Percentiles rank a stretch among this genome's conserved stretches.
Conservation (phyloP, 2,888 invertebrate species). For the Eupeodes luniger region DNA sequence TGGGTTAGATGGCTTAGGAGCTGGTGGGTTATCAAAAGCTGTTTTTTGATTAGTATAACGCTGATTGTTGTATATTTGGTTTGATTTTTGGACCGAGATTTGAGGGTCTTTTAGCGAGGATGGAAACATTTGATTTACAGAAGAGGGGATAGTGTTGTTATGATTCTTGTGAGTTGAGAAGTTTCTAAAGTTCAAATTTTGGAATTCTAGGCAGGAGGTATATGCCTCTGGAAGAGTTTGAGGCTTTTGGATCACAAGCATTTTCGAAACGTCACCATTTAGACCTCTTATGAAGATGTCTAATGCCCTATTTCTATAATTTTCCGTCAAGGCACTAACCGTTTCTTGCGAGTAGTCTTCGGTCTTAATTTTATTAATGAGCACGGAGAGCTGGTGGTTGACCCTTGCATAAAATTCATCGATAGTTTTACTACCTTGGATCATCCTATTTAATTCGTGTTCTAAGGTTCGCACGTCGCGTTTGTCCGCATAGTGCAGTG, state of each 20-base stretch:
- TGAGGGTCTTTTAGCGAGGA: no score
- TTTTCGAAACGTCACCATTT: conserved; percentile 2
- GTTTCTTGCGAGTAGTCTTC: no score
- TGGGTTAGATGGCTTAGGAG: conserved; percentile 22
- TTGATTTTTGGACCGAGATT: no score
- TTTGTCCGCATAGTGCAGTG: neutral
- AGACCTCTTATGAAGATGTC: no score
- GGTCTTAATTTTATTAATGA: no score
- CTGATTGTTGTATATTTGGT: no score
- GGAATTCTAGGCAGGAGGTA: conserved; percentile 45
- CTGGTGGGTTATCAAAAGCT: neutral
- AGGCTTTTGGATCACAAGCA: neutral
- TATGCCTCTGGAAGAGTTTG: conserved; percentile 43
- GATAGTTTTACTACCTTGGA: no score
- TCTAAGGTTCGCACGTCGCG: neutral
- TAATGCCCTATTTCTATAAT: no score
- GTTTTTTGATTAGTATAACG: neutral
- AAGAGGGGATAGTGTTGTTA: conserved; percentile 8
- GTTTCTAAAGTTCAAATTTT: conserved; percentile 27
- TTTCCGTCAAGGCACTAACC: no score
- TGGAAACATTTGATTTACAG: conserved; percentile 45
- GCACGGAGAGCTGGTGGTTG: no score
- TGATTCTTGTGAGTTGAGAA: conserved; percentile 10
- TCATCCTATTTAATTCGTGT: neutral
- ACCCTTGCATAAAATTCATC: no score